Conservation (phyloP, 1,140 invertebrate genomes). For the Orussus abietinus region DNA sequence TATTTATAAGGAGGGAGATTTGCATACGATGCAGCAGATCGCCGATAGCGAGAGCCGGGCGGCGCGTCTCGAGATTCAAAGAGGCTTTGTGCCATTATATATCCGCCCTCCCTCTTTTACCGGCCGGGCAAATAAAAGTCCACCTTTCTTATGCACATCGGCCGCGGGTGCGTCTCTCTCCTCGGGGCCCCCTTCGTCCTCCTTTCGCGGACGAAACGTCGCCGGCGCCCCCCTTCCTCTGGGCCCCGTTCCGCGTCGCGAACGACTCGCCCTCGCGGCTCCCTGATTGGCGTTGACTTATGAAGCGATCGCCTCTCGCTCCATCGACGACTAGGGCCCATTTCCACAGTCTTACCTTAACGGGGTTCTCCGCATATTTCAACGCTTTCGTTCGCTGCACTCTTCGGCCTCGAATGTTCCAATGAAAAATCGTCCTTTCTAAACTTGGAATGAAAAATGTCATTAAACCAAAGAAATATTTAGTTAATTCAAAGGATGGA, state of each 20-base stretch:
- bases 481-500: too few species aligned
- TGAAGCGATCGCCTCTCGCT: constrained; percentile 41
- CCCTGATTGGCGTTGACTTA: constrained; percentile 43
- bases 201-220: neutral
- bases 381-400: too few species aligned
- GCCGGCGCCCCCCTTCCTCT: neutral
- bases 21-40: constrained; percentile 55
- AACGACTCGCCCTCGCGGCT: neutral
- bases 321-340: constrained; percentile 3
- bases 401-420: too few species aligned
- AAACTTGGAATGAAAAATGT: too few species aligned
- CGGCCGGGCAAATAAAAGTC: constrained; percentile 25
- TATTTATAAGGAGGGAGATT: constrained; percentile 55
- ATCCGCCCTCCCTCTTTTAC: constrained; percentile 19
- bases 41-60: constrained; percentile 43
- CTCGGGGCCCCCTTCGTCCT: constrained; percentile 3
- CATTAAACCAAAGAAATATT: too few species aligned
- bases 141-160: constrained; percentile 22
- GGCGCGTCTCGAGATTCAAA: constrained; percentile 50
- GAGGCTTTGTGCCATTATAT: constrained; percentile 55
- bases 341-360: too few species aligned
- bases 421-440: too few species aligned
- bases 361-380: too few species aligned
- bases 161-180: constrained; percentile 4
- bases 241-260: neutral